These are phyloP conservation scores for Amblyjoppa proteus DNA, from an alignment of 2,888 invertebrate species.

Conservation along the genomic window DNA sequence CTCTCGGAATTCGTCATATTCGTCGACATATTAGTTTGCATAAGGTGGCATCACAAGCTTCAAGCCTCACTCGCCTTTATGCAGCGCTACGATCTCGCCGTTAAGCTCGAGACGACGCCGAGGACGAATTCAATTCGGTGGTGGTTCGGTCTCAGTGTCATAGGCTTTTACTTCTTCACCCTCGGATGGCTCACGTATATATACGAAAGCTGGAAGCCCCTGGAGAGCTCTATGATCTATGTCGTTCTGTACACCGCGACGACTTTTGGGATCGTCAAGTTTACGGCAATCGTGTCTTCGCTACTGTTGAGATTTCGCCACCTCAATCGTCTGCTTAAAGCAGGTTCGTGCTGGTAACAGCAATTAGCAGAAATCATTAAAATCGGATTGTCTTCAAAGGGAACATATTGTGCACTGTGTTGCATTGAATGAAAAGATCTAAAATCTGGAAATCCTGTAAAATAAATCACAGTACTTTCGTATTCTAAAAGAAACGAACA, in stretches of 20 bases:
- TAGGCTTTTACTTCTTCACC: slow-evolving; percentile 24
- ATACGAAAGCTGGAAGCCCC: slow-evolving; percentile 20
- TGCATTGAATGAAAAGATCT: no score
- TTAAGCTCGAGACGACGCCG: slow-evolving; percentile 23
- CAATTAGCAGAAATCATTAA: background rate
- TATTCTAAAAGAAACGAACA: no score
- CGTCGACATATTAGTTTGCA: slow-evolving; percentile 46
- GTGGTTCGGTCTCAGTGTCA: slow-evolving; percentile 28
- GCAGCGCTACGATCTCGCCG: slow-evolving; percentile 49
- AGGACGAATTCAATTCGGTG: background rate
- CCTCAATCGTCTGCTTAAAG: slow-evolving; percentile 43
- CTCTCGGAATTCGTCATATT: slow-evolving; percentile 38
- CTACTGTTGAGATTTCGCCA: slow-evolving; percentile 55
- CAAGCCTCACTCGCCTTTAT: slow-evolving; percentile 25
- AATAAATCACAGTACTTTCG: no score
- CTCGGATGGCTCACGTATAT: slow-evolving; percentile 52
- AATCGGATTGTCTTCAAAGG: background rate
- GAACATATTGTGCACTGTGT: no score
- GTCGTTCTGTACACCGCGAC: slow-evolving; percentile 39
- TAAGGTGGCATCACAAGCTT: slow-evolving; percentile 45
- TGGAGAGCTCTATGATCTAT: slow-evolving; percentile 49
- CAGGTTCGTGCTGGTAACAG: slow-evolving; percentile 13
- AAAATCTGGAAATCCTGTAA: no score
- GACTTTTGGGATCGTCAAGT: slow-evolving; percentile 50
- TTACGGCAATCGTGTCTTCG: slow-evolving; percentile 52